Evolutionary conservation across 1,140 invertebrate genomes (phyloP).

Genomic region (Trichogramma pretiosum): DNA sequence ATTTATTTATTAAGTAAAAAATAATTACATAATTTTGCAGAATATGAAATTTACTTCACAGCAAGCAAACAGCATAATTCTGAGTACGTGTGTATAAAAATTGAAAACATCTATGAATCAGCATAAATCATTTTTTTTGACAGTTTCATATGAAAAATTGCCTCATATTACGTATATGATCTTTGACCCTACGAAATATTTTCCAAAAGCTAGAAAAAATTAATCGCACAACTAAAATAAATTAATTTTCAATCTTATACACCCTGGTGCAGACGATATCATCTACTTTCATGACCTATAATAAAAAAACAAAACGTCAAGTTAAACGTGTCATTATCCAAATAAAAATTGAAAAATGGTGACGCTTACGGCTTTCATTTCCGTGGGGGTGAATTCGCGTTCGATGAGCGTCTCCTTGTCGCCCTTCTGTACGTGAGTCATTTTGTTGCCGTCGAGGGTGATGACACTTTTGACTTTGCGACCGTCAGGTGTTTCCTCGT

Average conservation of each 20-base stretch:
- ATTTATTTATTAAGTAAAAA: conserved; percentile 1
- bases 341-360: background rate
- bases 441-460: conserved; percentile 58
- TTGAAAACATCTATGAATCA: no score
- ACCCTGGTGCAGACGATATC: conserved; percentile 62
- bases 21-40: no score
- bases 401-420: conserved; percentile 55
- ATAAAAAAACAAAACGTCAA: conserved; percentile 21
- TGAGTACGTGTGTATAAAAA: no score
- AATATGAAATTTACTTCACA: conserved; percentile 57
- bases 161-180: no score
- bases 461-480: conserved; percentile 67
- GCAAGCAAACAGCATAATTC: no score
- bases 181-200: no score
- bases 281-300: conserved; percentile 61
- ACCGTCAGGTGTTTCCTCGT: conserved; percentile 78
- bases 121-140: no score
- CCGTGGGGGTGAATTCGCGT: conserved; percentile 58
- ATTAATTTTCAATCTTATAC: conserved; percentile 56
- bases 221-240: no score
- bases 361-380: conserved; percentile 56
- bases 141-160: no score
- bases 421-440: conserved; percentile 61
- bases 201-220: no score
- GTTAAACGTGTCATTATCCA: background rate